Percentiles rank a stretch among this genome's conserved stretches.
Evolutionary conservation across 2,888 invertebrate species (phyloP).

Genomic region (Drosophila acutilabella): DNA sequence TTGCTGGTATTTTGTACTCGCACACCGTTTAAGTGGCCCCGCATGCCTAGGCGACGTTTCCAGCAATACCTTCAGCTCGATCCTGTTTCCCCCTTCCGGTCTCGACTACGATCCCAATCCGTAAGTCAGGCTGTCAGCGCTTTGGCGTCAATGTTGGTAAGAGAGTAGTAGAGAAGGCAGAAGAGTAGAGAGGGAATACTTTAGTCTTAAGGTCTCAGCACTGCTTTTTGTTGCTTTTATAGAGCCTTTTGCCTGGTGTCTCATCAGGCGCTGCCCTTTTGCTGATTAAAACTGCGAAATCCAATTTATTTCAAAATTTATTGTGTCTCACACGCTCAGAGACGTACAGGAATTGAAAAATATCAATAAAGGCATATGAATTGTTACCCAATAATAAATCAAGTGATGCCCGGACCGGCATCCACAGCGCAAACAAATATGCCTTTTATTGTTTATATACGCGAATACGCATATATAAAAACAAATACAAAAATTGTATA

Average conservation of each 20-base stretch:
- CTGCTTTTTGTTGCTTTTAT: slow-evolving; percentile 13
- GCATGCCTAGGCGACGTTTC: slow-evolving; percentile 68
- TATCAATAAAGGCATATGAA: slow-evolving; percentile 79
- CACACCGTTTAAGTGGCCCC: slow-evolving; percentile 65
- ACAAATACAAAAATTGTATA: slow-evolving; percentile 2
- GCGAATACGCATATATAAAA: slow-evolving; percentile 4
- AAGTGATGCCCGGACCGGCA: slow-evolving; percentile 49
- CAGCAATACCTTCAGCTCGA: slow-evolving; percentile 34
- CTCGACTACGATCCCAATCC: slow-evolving; percentile 22
- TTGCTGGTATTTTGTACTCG: slow-evolving; percentile 56
- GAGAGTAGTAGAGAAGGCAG: slow-evolving; percentile 5
- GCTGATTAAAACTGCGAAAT: slow-evolving; percentile 81
- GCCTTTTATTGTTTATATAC: slow-evolving; percentile 74
- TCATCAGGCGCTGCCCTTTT: slow-evolving; percentile 63
- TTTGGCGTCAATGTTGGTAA: slow-evolving; percentile 51
- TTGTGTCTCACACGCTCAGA: slow-evolving; percentile 76
- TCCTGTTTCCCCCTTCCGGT: neutral
- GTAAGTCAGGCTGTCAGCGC: slow-evolving; percentile 48
- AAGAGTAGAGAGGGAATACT: slow-evolving; percentile 5
- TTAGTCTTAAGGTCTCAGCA: slow-evolving; percentile 40
- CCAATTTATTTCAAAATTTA: slow-evolving; percentile 82
- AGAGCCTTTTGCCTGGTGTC: slow-evolving; percentile 40
- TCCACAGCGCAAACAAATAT: slow-evolving; percentile 72
- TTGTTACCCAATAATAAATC: slow-evolving; percentile 82
- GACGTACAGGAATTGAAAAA: slow-evolving; percentile 78